These are phyloP conservation scores for Holothuria scabra DNA, from an alignment of 53 echinoderm and acorn worm genomes.

Conservation along the genomic window DNA sequence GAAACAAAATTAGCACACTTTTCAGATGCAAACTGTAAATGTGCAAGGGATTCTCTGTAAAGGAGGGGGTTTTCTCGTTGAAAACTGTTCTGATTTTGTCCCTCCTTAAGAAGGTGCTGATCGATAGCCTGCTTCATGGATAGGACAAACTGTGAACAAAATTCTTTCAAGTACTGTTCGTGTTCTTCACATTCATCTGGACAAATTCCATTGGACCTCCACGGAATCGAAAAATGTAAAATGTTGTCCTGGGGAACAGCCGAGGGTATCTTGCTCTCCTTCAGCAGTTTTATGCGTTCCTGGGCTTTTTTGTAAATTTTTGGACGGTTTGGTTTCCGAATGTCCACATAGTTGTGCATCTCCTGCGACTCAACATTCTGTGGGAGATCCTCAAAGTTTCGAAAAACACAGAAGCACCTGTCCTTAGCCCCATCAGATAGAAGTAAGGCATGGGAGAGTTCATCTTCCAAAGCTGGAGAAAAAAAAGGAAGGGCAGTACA, in stretches of 20 bases:
- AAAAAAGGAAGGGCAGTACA: not conserved
- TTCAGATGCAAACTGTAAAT: constrained; percentile 76
- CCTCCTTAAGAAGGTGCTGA: constrained; percentile 77
- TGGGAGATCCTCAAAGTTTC: constrained; percentile 90
- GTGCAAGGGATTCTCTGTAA: constrained; percentile 77
- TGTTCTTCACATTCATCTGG: constrained; percentile 82
- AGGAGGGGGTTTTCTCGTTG: constrained; percentile 70
- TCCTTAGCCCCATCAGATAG: constrained; percentile 76
- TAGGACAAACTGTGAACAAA: constrained; percentile 78
- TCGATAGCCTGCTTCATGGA: constrained; percentile 90
- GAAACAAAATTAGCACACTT: constrained; percentile 76
- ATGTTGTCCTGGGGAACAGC: constrained; percentile 83
- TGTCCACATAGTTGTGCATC: constrained; percentile 98
- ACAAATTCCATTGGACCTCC: constrained; percentile 80
- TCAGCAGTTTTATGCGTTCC: constrained; percentile 89
- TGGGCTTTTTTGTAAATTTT: constrained; percentile 99
- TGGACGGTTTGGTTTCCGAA: constrained; percentile 93
- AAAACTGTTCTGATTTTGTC: constrained; percentile 69
- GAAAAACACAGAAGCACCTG: constrained; percentile 87
- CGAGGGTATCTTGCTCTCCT: constrained; percentile 85
- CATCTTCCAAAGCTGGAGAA: constrained; percentile 87
- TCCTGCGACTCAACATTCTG: constrained; percentile 94
- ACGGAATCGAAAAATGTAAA: constrained; percentile 83
- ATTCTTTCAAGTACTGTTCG: constrained; percentile 89
- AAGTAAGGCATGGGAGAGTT: constrained; percentile 75